Base-by-base conservation (phyloP, 2,113 vertebrate species). In the Nycticryphes semicollaris region DNA sequence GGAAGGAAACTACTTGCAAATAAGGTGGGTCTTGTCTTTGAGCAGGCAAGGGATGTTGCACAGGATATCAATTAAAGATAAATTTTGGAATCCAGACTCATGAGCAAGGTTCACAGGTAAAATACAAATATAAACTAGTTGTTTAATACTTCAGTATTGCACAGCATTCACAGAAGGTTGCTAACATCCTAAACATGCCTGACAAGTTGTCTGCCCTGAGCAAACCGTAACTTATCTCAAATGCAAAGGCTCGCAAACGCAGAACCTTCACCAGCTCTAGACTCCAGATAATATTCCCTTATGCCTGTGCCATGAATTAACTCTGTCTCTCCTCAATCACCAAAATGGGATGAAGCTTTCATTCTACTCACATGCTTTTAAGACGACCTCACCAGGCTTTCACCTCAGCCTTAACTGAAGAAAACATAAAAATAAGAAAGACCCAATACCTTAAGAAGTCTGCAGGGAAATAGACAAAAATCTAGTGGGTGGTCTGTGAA, bases 1-100 rank as follows among this genome's bases (percentile, higher is more conserved):
- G 35, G 62, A 80, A 73, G 20, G 24, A n/a, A 9, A 63, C 25
- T 10, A 6, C 22, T 62, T 80, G 20, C 12, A 91, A 75, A 30
- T 39, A 23, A 54, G 0, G 1, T 1, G 2, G 1, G 15, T 18
- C n/a, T 78, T 21, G 24, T 9, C 28, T 48, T 60, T 60, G 30
- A 81, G 28, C 6, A 79, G 30, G 37, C 23, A 59, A 84, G 6
- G 33, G 22, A 48, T 37, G 8, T 24, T 70, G n/a, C 14, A 45
- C 14, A 41, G 50, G 16, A 35, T 67, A 28, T 16, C 48, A 64
- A 73, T 6, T 14, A 39, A 63, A 88, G 15, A 22, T 18, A n/a
- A 30, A 24, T 14, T 75, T 35, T 72, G 57, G 45, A 84, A 66
- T 16, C 53, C 18, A 79, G 62, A 39, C 56, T 62, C 2, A 20